A percentile compares a stretch with the other conserved stretches of the same genome.
Conservation (phyloP, 2,797 vertebrate species). For the Oophaga sylvatica region DNA sequence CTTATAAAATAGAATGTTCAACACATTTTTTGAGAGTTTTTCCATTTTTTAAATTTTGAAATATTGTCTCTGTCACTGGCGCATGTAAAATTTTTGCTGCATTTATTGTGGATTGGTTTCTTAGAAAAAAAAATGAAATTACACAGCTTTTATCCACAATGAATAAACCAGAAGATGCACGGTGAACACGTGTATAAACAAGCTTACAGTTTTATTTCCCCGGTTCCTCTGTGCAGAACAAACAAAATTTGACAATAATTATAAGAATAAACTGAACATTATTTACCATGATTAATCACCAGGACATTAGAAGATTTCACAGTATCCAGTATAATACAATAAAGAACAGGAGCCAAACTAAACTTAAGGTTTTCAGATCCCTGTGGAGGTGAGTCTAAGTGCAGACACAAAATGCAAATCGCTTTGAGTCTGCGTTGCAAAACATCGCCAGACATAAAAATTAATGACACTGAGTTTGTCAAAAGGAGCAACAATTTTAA, state of each 20-base stretch:
- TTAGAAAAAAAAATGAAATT: conserved; percentile 24
- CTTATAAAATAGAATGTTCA: neutral
- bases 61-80: neutral
- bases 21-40: neutral
- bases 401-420: conserved; percentile 55
- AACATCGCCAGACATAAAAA: conserved; percentile 57
- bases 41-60: neutral
- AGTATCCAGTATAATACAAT: conserved; percentile 51
- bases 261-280: conserved; percentile 56
- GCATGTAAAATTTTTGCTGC: neutral
- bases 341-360: conserved; percentile 54
- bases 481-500: conserved; percentile 43
- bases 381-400: conserved; percentile 48
- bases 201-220: conserved; percentile 48
- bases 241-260: conserved; percentile 57
- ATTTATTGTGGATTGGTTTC: conserved; percentile 1
- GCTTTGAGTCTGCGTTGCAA: conserved; percentile 45
- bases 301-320: conserved; percentile 60
- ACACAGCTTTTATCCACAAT: neutral
- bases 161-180: conserved; percentile 44
- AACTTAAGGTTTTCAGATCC: conserved; percentile 55
- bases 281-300: conserved; percentile 59
- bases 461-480: conserved; percentile 47
- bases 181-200: conserved; percentile 50
- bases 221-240: conserved; percentile 46